Base-by-base conservation (phyloP, 1,140 invertebrate species). In the Ceratitis capitata region DNA sequence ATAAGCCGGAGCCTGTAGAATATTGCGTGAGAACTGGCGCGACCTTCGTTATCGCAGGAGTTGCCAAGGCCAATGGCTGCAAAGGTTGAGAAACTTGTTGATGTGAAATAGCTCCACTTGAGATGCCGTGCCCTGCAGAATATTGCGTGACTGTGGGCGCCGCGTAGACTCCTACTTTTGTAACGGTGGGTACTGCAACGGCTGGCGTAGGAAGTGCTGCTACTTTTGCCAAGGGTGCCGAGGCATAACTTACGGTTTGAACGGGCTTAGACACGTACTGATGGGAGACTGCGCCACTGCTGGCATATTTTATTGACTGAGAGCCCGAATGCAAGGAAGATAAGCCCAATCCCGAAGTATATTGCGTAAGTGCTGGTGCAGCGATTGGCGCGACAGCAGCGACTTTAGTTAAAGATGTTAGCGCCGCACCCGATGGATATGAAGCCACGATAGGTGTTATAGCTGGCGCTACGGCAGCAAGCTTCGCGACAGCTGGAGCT, bases 31-130 rank as follows among this genome's bases (percentile, higher is more conserved):
- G 26, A 16, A 32, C 58, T 1, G 86, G 86, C 10, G 47, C 86
- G 39, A 84, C 53, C 53, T 84, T 85, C 35, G 83, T 47, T 39
- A 86, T 14, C 2, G 49, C 64, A 6, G 85, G 83, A n/a, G 64
- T 82, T 23, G 51, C 19, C 53, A 56, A 82, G 0, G 69, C n/a
- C 32, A 64, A 32, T 2, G 53, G 32, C 19, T 53, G 53, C 32
- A 64, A 9, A 23, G 86, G 86, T 42, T 86, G 84, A 1, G 85
- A 85, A 26, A 87, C 83, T 47, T 86, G 85, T 56, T 85, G 85
- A 86, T 85, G 83, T 10, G 87, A 86, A 10, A 85, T 49, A 6
- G 86, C 85, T 14, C 85, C 85, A 85, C 32, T 78, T 23, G 78
- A 45, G 26, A 82, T 49, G 3, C 42, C 78, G 26, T 14, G 78